phyloP scores from a whole-genome alignment of 1,140 invertebrate genomes.

The Andrena cerasifolii region DNA sequence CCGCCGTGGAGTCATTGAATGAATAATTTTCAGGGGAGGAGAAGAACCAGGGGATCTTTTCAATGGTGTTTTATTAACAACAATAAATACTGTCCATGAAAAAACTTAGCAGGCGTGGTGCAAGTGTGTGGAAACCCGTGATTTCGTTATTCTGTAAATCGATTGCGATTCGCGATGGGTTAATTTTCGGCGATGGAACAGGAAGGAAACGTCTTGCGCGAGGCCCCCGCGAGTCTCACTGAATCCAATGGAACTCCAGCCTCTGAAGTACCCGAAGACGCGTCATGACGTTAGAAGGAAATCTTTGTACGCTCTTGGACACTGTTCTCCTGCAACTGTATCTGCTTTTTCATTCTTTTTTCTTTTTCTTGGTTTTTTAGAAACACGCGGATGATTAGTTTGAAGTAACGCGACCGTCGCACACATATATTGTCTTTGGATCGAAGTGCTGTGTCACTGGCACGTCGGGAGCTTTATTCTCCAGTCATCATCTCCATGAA shows the following conservation, averaged over 20 bases:
- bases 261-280: constrained; percentile 33
- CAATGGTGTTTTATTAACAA: constrained; percentile 77
- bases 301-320: constrained; percentile 31
- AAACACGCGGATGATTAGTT: constrained; percentile 53
- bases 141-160: constrained; percentile 32
- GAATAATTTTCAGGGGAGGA: background rate
- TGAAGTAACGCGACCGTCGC: constrained; percentile 41
- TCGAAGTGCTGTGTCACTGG: constrained; percentile 27
- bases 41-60: constrained; percentile 46
- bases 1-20: background rate
- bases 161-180: constrained; percentile 37
- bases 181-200: constrained; percentile 27
- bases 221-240: background rate
- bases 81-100: constrained; percentile 79
- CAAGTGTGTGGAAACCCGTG: constrained; percentile 51
- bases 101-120: constrained; percentile 67
- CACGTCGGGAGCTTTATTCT: constrained; percentile 85
- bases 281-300: constrained; percentile 52
- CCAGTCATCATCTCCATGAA: constrained; percentile 99
- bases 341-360: constrained; percentile 38
- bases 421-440: constrained; percentile 53
- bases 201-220: constrained; percentile 1
- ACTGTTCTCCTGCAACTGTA: constrained; percentile 30
- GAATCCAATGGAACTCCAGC: constrained; percentile 18
- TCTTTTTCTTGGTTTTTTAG: constrained; percentile 30